Evolutionary conservation across 1,140 invertebrate genomes (phyloP).

Genomic region (Pseudomyrmex gracilis): DNA sequence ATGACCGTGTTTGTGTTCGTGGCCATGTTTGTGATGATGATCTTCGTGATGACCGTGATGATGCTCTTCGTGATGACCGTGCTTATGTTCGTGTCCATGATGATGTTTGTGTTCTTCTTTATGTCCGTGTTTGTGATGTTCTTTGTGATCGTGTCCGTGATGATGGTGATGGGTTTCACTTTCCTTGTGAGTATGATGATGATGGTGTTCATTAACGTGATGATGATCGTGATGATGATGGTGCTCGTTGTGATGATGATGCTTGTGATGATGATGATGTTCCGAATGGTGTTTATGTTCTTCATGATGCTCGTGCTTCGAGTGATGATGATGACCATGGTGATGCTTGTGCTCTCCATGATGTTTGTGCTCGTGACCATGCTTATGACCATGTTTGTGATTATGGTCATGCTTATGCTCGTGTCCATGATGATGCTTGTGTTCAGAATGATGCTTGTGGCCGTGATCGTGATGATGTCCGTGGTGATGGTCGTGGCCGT

Average conservation of each 20-base stretch:
- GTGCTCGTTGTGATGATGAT: slow-evolving; percentile 78
- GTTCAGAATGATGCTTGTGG: slow-evolving; percentile 69
- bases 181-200: slow-evolving; percentile 81
- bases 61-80: slow-evolving; percentile 78
- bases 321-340: slow-evolving; percentile 77
- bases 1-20: slow-evolving; percentile 78
- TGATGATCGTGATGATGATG: slow-evolving; percentile 79
- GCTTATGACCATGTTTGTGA: slow-evolving; percentile 75
- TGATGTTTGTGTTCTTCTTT: slow-evolving; percentile 76
- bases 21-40: slow-evolving; percentile 80
- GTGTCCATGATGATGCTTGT: slow-evolving; percentile 73
- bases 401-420: slow-evolving; percentile 72
- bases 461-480: slow-evolving; percentile 69
- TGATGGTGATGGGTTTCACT: slow-evolving; percentile 81
- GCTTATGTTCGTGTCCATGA: slow-evolving; percentile 77
- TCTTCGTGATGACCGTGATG: slow-evolving; percentile 78
- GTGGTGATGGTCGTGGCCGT: slow-evolving; percentile 67
- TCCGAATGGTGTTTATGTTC: slow-evolving; percentile 80
- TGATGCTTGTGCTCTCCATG: slow-evolving; percentile 74
- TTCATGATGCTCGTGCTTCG: slow-evolving; percentile 79
- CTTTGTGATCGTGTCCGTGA: slow-evolving; percentile 79
- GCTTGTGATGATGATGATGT: slow-evolving; percentile 77
- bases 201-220: slow-evolving; percentile 77
- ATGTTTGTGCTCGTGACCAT: slow-evolving; percentile 78
- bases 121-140: slow-evolving; percentile 73